Evolutionary conservation across 2,113 vertebrate genomes (phyloP), one percentile per base, ranked within the genome.

Genomic region (Raphicerus campestris): DNA sequence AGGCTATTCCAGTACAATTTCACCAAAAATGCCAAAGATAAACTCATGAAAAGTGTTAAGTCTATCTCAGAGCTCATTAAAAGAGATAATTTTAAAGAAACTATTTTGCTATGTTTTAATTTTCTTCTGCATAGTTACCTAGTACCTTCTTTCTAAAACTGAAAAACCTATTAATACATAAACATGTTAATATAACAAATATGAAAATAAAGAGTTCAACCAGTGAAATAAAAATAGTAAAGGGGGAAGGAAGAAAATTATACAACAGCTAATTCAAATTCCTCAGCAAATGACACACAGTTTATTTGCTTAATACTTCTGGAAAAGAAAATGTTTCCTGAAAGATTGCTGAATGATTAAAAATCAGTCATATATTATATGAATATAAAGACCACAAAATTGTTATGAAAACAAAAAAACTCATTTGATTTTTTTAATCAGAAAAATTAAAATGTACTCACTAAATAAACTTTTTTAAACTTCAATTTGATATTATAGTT

Each of bases 401-500:
- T 95, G 82, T 55, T 63, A 87, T 86, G 47, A 92, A 96, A 88
- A 97, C 32, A 82, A 83, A 80, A 87, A 51, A 96, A 83, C 5
- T 92, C 49, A 90, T n/a, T 60, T 95, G 51, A 81, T n/a, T 75
- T 92, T 96, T 96, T 94, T 93, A 94, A 80, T 35, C 88, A 93
- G 80, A 91, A 97, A 97, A 86, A 89, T 92, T 32, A 83, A 95
- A 89, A 89, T 28, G 7, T 51, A 85, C 70, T 91, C 28, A 94
- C 15, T 42, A 75, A 73, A 73, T 73, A 87, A 90, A 84, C 8
- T 53, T 56, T 42, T 60, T 56, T 61, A 95, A 96, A 81, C 3
- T 91, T 93, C 60, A 88, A 78, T 70, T 84, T 86, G 35, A 47
- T 61, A 89, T 63, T 73, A 82, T 51, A 63, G 35, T 45, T 87